A percentile compares a stretch with the other conserved stretches of the same genome.
Evolutionary conservation across 2,888 invertebrate species (phyloP).

Genomic region (Kuschelorhynchus macadamiae): DNA sequence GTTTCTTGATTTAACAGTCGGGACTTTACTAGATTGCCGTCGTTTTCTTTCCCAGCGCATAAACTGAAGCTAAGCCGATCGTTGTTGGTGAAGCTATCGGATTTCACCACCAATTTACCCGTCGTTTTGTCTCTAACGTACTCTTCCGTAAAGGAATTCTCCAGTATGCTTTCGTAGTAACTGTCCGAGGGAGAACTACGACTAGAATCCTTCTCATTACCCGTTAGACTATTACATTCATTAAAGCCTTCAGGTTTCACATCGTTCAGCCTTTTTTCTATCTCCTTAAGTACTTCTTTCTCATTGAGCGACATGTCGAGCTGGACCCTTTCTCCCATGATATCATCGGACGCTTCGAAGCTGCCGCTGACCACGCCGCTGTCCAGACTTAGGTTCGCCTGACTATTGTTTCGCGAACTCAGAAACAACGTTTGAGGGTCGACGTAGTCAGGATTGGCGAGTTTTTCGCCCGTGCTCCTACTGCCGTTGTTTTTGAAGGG

Average conservation of each 20-base stretch:
- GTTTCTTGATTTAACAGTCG: not conserved
- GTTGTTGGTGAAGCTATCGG: constrained; percentile 60
- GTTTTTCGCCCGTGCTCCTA: constrained; percentile 86
- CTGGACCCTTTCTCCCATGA: constrained; percentile 57
- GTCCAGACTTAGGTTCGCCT: constrained; percentile 52
- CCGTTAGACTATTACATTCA: constrained; percentile 59
- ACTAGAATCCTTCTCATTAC: constrained; percentile 59
- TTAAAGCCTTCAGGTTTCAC: constrained; percentile 48
- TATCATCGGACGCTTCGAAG: constrained; percentile 51
- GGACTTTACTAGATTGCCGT: not conserved
- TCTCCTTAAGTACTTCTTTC: constrained; percentile 65
- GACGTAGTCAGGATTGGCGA: constrained; percentile 89
- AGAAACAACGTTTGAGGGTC: constrained; percentile 80
- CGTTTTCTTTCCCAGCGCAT: not conserved
- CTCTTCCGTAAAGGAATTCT: constrained; percentile 64
- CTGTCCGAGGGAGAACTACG: constrained; percentile 57
- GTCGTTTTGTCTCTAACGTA: constrained; percentile 59
- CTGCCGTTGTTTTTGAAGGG: constrained; percentile 80
- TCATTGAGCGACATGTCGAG: constrained; percentile 65
- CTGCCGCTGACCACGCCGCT: constrained; percentile 39
- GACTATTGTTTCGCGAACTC: constrained; percentile 53
- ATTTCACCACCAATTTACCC: constrained; percentile 59
- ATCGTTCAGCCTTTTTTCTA: constrained; percentile 61
- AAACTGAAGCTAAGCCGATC: constrained; percentile 14
- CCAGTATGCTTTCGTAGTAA: constrained; percentile 66